Percentiles rank a stretch among this genome's conserved stretches.
Evolutionary conservation across 2,888 invertebrate species (phyloP).

Genomic region (Hydropsyche betteni): DNA sequence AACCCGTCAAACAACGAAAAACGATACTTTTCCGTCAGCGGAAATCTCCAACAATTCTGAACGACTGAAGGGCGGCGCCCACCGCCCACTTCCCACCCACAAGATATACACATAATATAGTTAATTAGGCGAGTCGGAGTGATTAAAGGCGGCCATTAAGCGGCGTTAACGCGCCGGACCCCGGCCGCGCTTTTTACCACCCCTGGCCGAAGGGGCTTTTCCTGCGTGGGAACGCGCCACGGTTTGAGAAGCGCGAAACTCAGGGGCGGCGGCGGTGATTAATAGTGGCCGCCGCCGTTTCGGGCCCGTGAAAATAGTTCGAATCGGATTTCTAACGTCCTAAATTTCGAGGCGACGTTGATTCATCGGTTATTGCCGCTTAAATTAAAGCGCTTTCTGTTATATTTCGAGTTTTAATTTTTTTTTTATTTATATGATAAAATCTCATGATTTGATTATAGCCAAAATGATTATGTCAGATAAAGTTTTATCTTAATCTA

Average conservation of each 20-base stretch:
- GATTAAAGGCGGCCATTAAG: constrained; percentile 31
- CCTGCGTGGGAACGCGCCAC: not conserved
- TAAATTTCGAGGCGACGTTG: too few relatives aligned
- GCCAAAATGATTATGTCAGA: too few relatives aligned
- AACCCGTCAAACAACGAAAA: too few relatives aligned
- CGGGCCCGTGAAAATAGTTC: too few relatives aligned
- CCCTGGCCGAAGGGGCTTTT: constrained; percentile 1
- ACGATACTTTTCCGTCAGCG: not conserved
- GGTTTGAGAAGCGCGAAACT: not conserved
- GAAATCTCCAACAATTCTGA: not conserved
- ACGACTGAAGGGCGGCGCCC: not conserved
- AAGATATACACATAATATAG: constrained; percentile 15
- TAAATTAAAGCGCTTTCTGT: too few relatives aligned
- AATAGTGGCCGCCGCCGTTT: not conserved
- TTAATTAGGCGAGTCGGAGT: constrained; percentile 29
- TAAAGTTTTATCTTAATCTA: too few relatives aligned
- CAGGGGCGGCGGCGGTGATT: not conserved
- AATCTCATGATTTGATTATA: too few relatives aligned
- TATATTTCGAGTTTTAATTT: too few relatives aligned
- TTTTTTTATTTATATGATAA: too few relatives aligned
- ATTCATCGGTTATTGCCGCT: too few relatives aligned
- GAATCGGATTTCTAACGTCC: too few relatives aligned
- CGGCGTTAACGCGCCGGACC: constrained; percentile 33
- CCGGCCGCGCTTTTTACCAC: constrained; percentile 24
- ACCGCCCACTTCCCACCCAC: not conserved